Evolutionary conservation across 1,140 invertebrate genomes (phyloP), one percentile per base, ranked within the genome.

Genomic region (Scylla paramamosain): DNA sequence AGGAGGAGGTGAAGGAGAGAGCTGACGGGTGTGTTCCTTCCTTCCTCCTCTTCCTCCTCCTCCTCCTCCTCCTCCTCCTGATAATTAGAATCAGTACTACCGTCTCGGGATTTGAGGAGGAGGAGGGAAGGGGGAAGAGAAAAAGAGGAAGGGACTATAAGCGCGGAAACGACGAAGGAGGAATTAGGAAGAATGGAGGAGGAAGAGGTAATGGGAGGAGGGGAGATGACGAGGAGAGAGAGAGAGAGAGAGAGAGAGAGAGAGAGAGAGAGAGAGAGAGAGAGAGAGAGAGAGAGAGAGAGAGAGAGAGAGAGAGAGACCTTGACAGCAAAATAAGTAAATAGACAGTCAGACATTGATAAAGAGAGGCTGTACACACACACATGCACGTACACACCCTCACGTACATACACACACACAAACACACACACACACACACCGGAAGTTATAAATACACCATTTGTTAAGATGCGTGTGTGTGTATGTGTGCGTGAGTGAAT

Each of bases 401-500:
- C 39, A 39, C 39, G 6, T 6, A 39, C 39, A 39, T 6, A 39
- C 39, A 39, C 39, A 39, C 39, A 39, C 39, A 39, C 39, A 39
- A 1, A 39, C 39, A 39, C 39, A 39, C 39, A 39, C 39, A 39
- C 39, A 39, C 39, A 39, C 39, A 39, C 39, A 14, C 67, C 12
- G 67, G 67, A 77, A n/a, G 25, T 77, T n/a, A 7, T 77, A 20
- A n/a, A 77, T 3, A n/a, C 67, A 77, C 25, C 52, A 25, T 88
- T 12, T 31, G 20, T 31, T 48, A 48, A 48, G 25, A 48, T 52
- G 48, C 28, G 90, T 91, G 91, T 92, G 59, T 92, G 91, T 92
- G 59, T 92, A 52, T 92, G 91, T 92, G 91, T 92, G 91, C 67
- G 91, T 92, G 46, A 48, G 39, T 92, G 46, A 48, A 12, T 90